These are phyloP conservation scores for Styela clava DNA, from an alignment of 23 tunicate species.

Conservation along the genomic window DNA sequence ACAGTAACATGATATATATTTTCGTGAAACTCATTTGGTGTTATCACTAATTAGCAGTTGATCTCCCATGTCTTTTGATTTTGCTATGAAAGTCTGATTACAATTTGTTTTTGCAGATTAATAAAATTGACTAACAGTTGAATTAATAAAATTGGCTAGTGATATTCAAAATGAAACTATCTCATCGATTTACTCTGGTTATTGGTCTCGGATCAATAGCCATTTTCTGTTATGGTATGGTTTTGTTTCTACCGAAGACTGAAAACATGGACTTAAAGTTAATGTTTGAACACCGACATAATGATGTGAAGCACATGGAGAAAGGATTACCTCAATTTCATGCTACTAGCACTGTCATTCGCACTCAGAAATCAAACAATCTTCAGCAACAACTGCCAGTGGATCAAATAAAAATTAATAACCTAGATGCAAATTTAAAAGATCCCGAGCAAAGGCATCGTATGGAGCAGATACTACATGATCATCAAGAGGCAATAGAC, in stretches of 20 bases:
- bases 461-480: conserved; percentile 34
- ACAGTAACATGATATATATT: too few relatives aligned
- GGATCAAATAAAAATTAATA: background rate
- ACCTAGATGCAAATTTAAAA: conserved; percentile 37
- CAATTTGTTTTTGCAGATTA: too few relatives aligned
- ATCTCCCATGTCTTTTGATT: too few relatives aligned
- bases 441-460: conserved; percentile 42
- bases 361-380: background rate
- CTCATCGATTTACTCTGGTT: conserved; percentile 37
- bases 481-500: conserved; percentile 44
- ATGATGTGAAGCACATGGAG: background rate
- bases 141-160: too few relatives aligned
- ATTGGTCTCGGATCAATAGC: conserved; percentile 40
- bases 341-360: background rate
- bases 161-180: conserved; percentile 20
- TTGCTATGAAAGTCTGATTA: too few relatives aligned
- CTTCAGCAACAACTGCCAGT: background rate
- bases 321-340: background rate
- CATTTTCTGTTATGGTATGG: conserved; percentile 71
- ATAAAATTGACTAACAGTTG: too few relatives aligned
- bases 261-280: conserved; percentile 56
- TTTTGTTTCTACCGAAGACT: conserved; percentile 63
- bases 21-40: too few relatives aligned
- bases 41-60: too few relatives aligned
- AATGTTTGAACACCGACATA: conserved; percentile 80